These are phyloP conservation scores for Sebastes schlegelii DNA, from an alignment of 2,113 vertebrate genomes.

Conservation along the genomic window DNA sequence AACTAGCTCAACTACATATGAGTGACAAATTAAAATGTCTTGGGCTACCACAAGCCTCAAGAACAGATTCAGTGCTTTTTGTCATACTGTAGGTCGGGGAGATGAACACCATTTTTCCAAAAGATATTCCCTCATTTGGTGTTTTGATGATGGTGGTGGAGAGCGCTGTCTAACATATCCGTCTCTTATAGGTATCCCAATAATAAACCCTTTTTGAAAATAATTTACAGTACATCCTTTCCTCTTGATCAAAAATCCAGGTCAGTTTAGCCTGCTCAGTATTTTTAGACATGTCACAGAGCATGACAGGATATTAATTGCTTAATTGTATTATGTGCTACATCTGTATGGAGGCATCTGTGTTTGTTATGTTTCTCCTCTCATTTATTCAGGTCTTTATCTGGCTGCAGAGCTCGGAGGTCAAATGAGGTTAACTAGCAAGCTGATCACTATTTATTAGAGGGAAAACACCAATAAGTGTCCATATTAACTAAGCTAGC, in stretches of 20 bases:
- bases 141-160: not conserved
- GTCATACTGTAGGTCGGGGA: not conserved
- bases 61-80: not conserved
- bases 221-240: not conserved
- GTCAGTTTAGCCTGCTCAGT: not conserved
- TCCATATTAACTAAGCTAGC: too few species aligned
- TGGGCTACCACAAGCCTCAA: not conserved
- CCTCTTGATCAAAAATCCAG: not conserved
- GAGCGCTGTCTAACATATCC: not conserved
- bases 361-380: not conserved
- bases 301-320: conserved; percentile 24
- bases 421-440: not conserved
- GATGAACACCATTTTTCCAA: not conserved
- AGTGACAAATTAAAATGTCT: not conserved
- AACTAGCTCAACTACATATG: not conserved
- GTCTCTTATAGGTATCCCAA: not conserved
- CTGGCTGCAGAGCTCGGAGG: not conserved
- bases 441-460: too few species aligned
- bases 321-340: conserved; percentile 23
- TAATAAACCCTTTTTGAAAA: not conserved
- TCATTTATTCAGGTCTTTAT: not conserved
- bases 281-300: not conserved
- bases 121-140: not conserved
- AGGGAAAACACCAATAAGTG: too few species aligned
- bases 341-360: conserved; percentile 4